Evolutionary conservation across 2,888 invertebrate species (phyloP), one percentile per base, ranked within the genome.

Genomic region (Amphipoea lucens): DNA sequence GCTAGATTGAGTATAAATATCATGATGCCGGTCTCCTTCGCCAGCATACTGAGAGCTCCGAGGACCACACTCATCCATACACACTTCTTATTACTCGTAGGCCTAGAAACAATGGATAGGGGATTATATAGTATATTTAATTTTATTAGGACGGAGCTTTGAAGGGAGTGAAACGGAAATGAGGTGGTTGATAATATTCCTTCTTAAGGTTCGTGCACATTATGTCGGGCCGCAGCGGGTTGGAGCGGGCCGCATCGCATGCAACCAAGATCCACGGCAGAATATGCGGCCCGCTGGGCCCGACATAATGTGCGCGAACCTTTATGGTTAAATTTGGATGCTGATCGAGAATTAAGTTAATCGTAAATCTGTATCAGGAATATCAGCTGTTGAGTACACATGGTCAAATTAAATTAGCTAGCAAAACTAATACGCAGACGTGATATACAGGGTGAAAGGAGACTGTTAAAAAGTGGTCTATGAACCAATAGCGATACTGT

Each of bases 21-120:
- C 17, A 98, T 98, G 85, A 99, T 97, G 68, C 99, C 99, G 11
- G 98, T 98, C 95, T 99, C 99, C 94, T 99, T 99, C 82, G 98
- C 98, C 90, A 99, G 96, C 98, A 99, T 98, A 92, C 98, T 98
- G 29, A 98, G 97, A 62, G 98, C 98, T 36, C 98, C 98, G 48
- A 98, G 97, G 54, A 97, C 91, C 67, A 98, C 97, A 90, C 98
- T 98, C 86, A 97, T 96, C 97, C 98, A 98, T 11, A 98, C 97
- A 74, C 95, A 95, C 84, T 96, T 96, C 90, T 96, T 97, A 74
- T 94, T 96, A 82, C 94, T 95, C 12, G 95, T 93, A 69, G 96
- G 95, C 89, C 97, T 97, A 90, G 3, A 92, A 92, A 80, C 75
- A 92, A 88, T 83, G 54, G 86, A 63, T 63, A 11, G 0, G 17